Base-by-base conservation (phyloP, 2,113 vertebrate genomes). In the Lophius piscatorius region DNA sequence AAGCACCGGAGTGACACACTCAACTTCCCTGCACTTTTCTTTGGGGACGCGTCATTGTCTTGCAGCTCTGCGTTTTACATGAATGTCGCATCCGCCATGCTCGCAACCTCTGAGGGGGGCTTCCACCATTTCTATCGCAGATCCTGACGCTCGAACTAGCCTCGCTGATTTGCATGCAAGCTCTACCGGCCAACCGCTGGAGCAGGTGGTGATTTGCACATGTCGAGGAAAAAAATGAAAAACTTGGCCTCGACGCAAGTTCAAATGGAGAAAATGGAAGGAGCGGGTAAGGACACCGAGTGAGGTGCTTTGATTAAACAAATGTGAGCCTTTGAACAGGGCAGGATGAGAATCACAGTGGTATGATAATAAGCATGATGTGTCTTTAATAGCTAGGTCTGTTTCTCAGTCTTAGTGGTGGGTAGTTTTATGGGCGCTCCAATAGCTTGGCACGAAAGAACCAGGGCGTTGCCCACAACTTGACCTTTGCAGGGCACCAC, bases 331-430 rank as follows among this genome's bases (percentile, higher is more conserved):
- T 88, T 84, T 84, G 74, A 87, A 78, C 74, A 63, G 60, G 65
- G 86, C 75, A 75, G 76, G 74, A 67, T 38, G 64, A 54, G 71
- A 75, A 66, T 74, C 80, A 50, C 61, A 56, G 77, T 38, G 69
- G 80, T 79, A 81, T 14, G 22, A 76, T 83, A 85, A 89, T 81
- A 76, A 87, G 86, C 80, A 82, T 21, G 66, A 80, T 63, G 77
- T 70, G 75, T 85, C 85, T 79, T 70, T 87, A 88, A 88, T 82
- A 81, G 70, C 47, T 22, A 34, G 61, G 51, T 88, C 47, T 61
- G 74, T 73, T 82, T 75, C 64, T 74, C 50, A 45, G 21, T 78
- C 57, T 72, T 28, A 45, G 77, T 18, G 81, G 78, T 75, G 60
- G 31, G 80, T 56, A 83, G 82, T 83, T 80, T 80, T 51, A 56